Evolutionary conservation across 2,888 invertebrate species (phyloP).

Genomic region (Drosophila birchii): DNA sequence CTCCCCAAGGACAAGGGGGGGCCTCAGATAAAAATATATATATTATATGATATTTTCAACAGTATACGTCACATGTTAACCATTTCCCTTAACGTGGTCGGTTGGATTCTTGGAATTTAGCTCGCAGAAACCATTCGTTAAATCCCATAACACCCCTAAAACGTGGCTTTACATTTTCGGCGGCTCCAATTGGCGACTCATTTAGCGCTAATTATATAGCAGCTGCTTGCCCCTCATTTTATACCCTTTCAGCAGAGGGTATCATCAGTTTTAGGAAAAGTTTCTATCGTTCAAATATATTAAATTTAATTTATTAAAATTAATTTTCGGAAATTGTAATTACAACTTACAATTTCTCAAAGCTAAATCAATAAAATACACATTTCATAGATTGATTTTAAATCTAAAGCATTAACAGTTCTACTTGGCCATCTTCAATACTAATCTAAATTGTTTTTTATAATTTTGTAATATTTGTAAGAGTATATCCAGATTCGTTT

Average conservation of each 20-base stretch:
- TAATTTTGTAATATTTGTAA: background rate
- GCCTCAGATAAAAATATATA: background rate
- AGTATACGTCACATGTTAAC: constrained; percentile 28
- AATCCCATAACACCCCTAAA: constrained; percentile 20
- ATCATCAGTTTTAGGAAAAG: background rate
- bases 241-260: constrained; percentile 5
- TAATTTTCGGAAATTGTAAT: background rate
- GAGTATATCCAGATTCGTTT: background rate
- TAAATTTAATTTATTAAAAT: background rate
- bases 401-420: background rate
- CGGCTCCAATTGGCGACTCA: constrained; percentile 57
- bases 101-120: constrained; percentile 30
- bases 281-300: background rate
- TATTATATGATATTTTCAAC: constrained; percentile 6
- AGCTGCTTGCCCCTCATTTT: constrained; percentile 8
- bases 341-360: no score
- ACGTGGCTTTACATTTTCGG: constrained; percentile 33
- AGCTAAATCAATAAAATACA: no score
- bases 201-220: constrained; percentile 66
- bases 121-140: background rate
- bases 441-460: background rate
- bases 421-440: background rate
- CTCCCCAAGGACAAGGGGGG: constrained; percentile 4
- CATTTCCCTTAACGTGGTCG: constrained; percentile 29
- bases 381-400: background rate